A percentile compares a stretch with the other conserved stretches of the same genome.
Evolutionary conservation across 53 echinoderm and acorn worm genomes (phyloP).

Genomic region (Stichopus horrens): DNA sequence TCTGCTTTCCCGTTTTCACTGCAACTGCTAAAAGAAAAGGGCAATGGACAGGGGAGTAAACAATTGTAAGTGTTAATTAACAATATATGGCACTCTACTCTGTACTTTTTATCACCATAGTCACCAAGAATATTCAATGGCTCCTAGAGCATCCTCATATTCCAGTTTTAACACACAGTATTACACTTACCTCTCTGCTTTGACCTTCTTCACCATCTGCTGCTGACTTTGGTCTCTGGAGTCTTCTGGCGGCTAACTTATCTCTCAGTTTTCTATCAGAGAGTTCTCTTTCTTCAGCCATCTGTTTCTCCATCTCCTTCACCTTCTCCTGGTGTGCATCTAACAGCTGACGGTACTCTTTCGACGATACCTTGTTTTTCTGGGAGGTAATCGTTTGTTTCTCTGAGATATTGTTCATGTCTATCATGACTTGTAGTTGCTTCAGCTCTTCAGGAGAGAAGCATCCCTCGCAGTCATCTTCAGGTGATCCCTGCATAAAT

Average conservation of each 20-base stretch:
- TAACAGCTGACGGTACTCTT: slow-evolving; percentile 71
- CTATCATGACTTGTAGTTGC: slow-evolving; percentile 68
- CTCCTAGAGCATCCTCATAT: too few relatives aligned
- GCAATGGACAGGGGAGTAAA: too few relatives aligned
- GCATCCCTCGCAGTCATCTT: background rate
- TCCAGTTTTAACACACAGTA: too few relatives aligned
- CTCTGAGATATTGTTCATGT: slow-evolving; percentile 56
- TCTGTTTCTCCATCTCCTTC: slow-evolving; percentile 62
- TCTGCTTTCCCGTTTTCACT: too few relatives aligned
- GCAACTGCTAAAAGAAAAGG: too few relatives aligned
- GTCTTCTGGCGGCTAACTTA: slow-evolving; percentile 73
- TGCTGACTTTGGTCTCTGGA: slow-evolving; percentile 49
- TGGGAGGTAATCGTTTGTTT: slow-evolving; percentile 56
- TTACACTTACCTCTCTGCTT: background rate
- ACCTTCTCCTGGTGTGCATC: slow-evolving; percentile 73
- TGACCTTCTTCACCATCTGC: background rate
- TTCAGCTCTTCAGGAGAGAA: slow-evolving; percentile 72
- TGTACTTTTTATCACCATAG: too few relatives aligned
- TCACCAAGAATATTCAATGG: too few relatives aligned
- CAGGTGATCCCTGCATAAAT: background rate
- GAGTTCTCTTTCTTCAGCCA: slow-evolving; percentile 59
- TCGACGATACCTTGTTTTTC: slow-evolving; percentile 60
- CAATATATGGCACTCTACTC: too few relatives aligned
- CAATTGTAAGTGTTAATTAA: too few relatives aligned
- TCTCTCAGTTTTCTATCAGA: slow-evolving; percentile 66